Base-by-base conservation (phyloP, 2,113 vertebrate genomes). In the Vulpes lagopus region DNA sequence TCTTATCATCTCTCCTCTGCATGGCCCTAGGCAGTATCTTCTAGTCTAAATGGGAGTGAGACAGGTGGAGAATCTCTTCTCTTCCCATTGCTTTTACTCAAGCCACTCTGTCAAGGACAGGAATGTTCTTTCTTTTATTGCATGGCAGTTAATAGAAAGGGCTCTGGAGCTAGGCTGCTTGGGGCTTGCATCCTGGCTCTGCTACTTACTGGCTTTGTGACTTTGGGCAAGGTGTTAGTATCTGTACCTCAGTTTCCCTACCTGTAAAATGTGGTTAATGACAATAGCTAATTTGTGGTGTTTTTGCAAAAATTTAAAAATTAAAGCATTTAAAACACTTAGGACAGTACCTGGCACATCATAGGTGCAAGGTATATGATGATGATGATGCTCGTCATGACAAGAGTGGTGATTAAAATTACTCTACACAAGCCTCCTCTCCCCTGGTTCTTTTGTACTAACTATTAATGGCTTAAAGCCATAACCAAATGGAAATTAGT, bases 321-420 rank as follows among this genome's bases (percentile, higher is more conserved):
- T 85, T 62, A 86, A 60, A 92, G 17, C 59, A 73, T 82, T 23
- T 76, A 97, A 78, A 78, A n/a, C 19, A 11, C n/a, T 90, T 67
- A 23, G 27, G 27, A 62, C 5, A 51, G 17, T 91, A n/a, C 19
- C 25, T 55, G 62, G 43, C 23, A 49, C 22, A 23, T 73, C 12
- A 7, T 60, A 49, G 60, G 30, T 49, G 9, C 30, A 14, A 53
- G 32, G 27, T 43, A n/a, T n/a, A 15, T 73, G 43, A 17, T 35
- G 10, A 17, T 57, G 69, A 27, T 53, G 83, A 53, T 20, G 49
- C 22, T 35, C 10, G 22, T 32, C 10, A 27, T 8, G 9, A 7
- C 8, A 4, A 30, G 10, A 73, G 16, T 25, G 51, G 51, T 9
- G 17, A 73, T 64, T 59, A 43, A 84, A 84, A 67, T 53, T n/a